phyloP scores from a whole-genome alignment of 2,113 vertebrate genomes.

The Odocoileus hemionus region DNA sequence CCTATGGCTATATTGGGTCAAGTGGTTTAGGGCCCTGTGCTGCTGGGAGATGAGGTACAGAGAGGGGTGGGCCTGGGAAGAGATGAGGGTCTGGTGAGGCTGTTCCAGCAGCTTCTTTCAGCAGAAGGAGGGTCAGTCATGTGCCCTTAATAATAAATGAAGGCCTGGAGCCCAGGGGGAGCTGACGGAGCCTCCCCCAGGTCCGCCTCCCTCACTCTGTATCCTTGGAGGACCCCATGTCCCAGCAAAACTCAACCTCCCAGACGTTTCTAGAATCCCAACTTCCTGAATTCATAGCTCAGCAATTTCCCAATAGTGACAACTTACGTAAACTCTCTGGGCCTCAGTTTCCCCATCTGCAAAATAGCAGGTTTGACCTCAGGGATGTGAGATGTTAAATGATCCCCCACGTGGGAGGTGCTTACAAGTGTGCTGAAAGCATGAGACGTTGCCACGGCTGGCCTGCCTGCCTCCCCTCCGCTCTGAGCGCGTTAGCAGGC shows the following conservation, averaged over 20 bases:
- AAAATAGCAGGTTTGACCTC: background rate
- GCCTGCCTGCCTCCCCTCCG: accelerated
- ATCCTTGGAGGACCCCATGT: background rate
- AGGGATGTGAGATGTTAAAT: too few relatives aligned
- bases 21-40: background rate
- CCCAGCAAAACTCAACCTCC: background rate
- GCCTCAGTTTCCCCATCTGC: background rate
- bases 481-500: accelerated
- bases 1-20: background rate
- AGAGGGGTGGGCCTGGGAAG: background rate
- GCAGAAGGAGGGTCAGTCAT: background rate
- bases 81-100: background rate
- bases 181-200: background rate
- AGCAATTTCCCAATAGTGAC: background rate
- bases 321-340: background rate
- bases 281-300: background rate
- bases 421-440: background rate
- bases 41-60: background rate
- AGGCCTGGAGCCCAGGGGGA: accelerated
- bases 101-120: background rate
- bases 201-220: background rate
- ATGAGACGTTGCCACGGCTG: accelerated
- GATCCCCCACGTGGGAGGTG: background rate
- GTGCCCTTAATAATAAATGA: background rate
- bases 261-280: background rate